Percentiles rank a stretch among this genome's conserved stretches.
These are phyloP conservation scores for Lissonota sp. DNA, from an alignment of 2,888 invertebrate species.

Conservation along the genomic window DNA sequence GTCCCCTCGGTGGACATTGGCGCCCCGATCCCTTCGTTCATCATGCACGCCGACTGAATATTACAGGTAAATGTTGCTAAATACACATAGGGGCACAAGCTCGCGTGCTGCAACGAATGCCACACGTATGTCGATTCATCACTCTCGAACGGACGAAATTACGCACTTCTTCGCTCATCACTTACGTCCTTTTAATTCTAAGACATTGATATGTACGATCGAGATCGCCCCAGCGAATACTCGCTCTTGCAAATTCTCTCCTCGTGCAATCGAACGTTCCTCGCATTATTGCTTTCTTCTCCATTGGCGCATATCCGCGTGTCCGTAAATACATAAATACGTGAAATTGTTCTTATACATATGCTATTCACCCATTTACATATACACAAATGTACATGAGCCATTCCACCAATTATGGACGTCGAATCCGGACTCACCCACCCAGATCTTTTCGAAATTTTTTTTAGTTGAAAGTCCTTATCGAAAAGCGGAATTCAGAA, in stretches of 20 bases:
- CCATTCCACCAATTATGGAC: no score
- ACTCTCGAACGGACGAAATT: no score
- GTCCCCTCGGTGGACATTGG: slow-evolving; percentile 29
- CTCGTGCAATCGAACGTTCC: slow-evolving; percentile 49
- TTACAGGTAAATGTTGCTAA: slow-evolving; percentile 43
- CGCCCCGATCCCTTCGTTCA: slow-evolving; percentile 22
- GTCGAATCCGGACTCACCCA: no score
- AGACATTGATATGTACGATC: neutral
- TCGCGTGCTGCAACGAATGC: slow-evolving; percentile 58
- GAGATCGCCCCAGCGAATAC: slow-evolving; percentile 46
- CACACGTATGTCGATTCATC: slow-evolving; percentile 33
- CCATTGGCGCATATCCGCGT: slow-evolving; percentile 49
- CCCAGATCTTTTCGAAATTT: no score
- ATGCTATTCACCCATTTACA: neutral
- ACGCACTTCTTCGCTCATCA: no score
- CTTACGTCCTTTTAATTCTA: neutral
- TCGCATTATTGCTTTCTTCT: slow-evolving; percentile 12
- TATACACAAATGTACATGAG: neutral
- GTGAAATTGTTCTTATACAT: slow-evolving; percentile 39
- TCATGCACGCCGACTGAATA: slow-evolving; percentile 20
- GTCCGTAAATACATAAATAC: slow-evolving; percentile 54
- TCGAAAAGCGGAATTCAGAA: no score
- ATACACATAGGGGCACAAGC: slow-evolving; percentile 50
- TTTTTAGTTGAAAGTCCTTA: no score
- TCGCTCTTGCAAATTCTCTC: slow-evolving; percentile 48